phyloP scores from a whole-genome alignment of 2,113 vertebrate genomes.

The Pyxicephalus adspersus region DNA sequence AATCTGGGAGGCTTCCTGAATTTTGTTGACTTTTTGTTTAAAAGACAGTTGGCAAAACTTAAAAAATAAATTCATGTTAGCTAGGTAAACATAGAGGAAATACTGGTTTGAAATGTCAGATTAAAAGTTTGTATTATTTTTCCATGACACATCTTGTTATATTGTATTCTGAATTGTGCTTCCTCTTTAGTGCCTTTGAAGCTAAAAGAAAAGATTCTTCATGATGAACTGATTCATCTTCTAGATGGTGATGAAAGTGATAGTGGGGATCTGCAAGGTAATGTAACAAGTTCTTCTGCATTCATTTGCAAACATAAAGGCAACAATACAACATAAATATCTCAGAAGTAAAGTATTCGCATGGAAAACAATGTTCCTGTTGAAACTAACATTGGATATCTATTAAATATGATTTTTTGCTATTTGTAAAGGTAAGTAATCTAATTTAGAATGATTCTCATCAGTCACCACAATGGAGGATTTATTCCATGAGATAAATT shows the following conservation, averaged over 20 bases:
- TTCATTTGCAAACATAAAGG: not conserved
- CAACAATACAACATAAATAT: too few species aligned
- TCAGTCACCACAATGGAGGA: too few species aligned
- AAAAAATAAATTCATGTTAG: not conserved
- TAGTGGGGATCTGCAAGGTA: slow-evolving; percentile 76
- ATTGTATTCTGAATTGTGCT: not conserved
- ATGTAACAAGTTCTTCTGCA: slow-evolving; percentile 43
- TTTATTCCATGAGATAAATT: too few species aligned
- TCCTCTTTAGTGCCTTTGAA: slow-evolving; percentile 64
- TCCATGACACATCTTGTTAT: not conserved
- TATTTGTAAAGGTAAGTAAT: too few species aligned
- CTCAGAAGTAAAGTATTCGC: too few species aligned
- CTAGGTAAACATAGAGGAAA: not conserved
- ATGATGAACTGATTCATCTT: slow-evolving; percentile 70
- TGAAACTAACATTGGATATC: too few species aligned
- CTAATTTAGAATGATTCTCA: too few species aligned
- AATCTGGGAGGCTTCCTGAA: not conserved
- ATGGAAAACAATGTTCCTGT: too few species aligned
- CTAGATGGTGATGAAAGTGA: slow-evolving; percentile 72
- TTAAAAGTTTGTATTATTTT: not conserved
- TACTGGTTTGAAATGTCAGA: not conserved
- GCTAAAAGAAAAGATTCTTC: slow-evolving; percentile 71
- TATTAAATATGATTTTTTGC: too few species aligned
- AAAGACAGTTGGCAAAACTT: not conserved
- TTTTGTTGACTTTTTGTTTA: not conserved